Evolutionary conservation across 2,797 vertebrate species (phyloP).

Genomic region (Tarsius wallacei): DNA sequence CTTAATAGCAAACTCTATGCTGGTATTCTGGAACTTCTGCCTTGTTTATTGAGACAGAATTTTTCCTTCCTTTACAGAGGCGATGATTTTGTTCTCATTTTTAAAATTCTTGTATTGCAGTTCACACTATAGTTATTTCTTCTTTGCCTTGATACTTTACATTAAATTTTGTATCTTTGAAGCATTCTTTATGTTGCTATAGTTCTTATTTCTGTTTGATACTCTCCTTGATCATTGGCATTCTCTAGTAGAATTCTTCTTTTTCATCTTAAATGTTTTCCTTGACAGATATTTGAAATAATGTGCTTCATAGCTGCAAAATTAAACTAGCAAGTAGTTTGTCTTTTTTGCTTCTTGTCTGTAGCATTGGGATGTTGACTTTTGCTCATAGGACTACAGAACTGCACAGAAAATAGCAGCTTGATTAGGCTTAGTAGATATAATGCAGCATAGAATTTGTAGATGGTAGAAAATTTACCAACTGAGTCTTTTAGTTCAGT

Average conservation of each 20-base stretch:
- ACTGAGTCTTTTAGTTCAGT: constrained; percentile 40
- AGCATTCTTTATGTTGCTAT: neutral
- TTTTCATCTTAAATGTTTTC: constrained; percentile 30
- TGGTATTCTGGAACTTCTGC: neutral
- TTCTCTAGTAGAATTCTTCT: constrained; percentile 5
- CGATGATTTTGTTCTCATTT: constrained; percentile 17
- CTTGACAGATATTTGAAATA: constrained; percentile 43
- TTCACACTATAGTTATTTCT: neutral
- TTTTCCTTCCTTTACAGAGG: constrained; percentile 28
- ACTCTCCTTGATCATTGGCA: neutral
- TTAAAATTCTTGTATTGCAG: neutral
- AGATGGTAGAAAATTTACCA: constrained; percentile 34
- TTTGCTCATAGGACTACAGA: constrained; percentile 13
- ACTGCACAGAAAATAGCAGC: constrained; percentile 44
- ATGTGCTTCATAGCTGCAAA: constrained; percentile 28
- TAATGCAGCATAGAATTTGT: constrained; percentile 31
- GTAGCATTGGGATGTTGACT: constrained; percentile 5
- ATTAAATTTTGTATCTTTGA: neutral
- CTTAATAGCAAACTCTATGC: neutral
- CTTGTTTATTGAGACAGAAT: constrained; percentile 26
- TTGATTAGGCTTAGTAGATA: constrained; percentile 24
- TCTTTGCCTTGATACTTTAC: neutral
- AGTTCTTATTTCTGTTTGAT: constrained; percentile 30
- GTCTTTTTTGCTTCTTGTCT: neutral
- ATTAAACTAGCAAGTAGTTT: constrained; percentile 5